Evolutionary conservation across 1,140 invertebrate genomes (phyloP).

Genomic region (Euschistus heros): DNA sequence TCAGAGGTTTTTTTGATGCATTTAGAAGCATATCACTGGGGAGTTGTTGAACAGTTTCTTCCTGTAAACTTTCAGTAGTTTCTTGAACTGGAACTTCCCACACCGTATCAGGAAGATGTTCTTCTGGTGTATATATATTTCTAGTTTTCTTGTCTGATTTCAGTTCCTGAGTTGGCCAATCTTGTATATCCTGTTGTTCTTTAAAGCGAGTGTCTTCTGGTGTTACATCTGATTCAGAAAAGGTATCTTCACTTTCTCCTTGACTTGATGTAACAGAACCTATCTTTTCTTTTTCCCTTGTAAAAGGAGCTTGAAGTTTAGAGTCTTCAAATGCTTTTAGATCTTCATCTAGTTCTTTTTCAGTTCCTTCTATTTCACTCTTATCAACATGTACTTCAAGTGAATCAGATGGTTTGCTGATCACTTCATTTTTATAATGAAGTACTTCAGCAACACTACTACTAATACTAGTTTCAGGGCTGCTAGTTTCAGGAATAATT

Average conservation of each 20-base stretch:
- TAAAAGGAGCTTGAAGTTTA: slow-evolving; percentile 18
- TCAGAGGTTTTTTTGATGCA: slow-evolving; percentile 32
- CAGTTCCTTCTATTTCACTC: slow-evolving; percentile 40
- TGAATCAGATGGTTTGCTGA: slow-evolving; percentile 36
- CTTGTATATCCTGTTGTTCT: slow-evolving; percentile 33
- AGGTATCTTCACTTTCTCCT: slow-evolving; percentile 44
- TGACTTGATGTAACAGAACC: slow-evolving; percentile 34
- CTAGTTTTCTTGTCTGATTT: slow-evolving; percentile 19
- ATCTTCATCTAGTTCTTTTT: slow-evolving; percentile 37
- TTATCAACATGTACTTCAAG: slow-evolving; percentile 42
- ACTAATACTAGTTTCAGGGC: not conserved
- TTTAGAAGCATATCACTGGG: slow-evolving; percentile 27
- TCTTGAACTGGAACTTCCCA: slow-evolving; percentile 52
- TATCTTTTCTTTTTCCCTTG: slow-evolving; percentile 24
- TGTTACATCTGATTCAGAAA: slow-evolving; percentile 43
- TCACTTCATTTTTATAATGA: slow-evolving; percentile 33
- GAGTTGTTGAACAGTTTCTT: slow-evolving; percentile 27
- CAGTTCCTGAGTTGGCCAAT: slow-evolving; percentile 18
- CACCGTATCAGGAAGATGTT: slow-evolving; percentile 47
- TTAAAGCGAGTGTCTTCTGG: slow-evolving; percentile 36
- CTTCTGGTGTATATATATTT: slow-evolving; percentile 42
- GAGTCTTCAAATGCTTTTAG: slow-evolving; percentile 32
- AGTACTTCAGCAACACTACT: slow-evolving; percentile 29
- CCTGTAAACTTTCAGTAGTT: slow-evolving; percentile 31
- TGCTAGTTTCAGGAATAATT: not conserved